Base-by-base conservation (phyloP, 1,140 invertebrate species). In the Hermetia illucens region DNA sequence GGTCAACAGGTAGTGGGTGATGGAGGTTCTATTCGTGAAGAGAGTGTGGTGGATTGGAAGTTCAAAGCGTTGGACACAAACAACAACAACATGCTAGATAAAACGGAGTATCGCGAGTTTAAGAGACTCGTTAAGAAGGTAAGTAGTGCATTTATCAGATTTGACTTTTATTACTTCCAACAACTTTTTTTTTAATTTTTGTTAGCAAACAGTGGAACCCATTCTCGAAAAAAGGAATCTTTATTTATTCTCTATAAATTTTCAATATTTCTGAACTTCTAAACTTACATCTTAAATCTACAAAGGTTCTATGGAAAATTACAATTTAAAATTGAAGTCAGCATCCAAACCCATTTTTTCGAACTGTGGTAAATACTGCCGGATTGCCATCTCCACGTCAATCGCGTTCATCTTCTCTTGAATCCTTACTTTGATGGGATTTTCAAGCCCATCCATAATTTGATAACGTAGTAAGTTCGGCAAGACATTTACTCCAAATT, bases 401-500 rank as follows among this genome's bases (percentile, higher is more conserved):
- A 84, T 64, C 44, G 71, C 72, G 47, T 84, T 69, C 19, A 85
- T 55, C 38, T 49, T 55, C 44, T 78, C 72, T 41, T 75, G 70
- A 1, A 85, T 64, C 32, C 74, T 70, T 41, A 72, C 69, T 47
- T 70, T 77, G 3, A 85, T 58, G 0, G 81, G 81, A 36, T 71
- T 72, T 59, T 86, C 82, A 6, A 84, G 54, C 3, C 82, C 81
- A 51, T 85, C 79, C 69, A 84, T 79, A 42, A 88, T 84, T 62
- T 86, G 82, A 61, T 83, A 81, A 43, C 84, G 66, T 36, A 89
- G 62, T 31, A 88, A 58, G 66, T 89, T 89, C 2, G 84, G 83
- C 29, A 87, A 44, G 42, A 88, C 64, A 53, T 88, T 89, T 1
- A 87, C 64, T 2, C 63, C 68, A 38, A 81, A 75, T 62, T 89